Conservation (phyloP, 2,113 vertebrate species). For the Trichechus manatus region DNA sequence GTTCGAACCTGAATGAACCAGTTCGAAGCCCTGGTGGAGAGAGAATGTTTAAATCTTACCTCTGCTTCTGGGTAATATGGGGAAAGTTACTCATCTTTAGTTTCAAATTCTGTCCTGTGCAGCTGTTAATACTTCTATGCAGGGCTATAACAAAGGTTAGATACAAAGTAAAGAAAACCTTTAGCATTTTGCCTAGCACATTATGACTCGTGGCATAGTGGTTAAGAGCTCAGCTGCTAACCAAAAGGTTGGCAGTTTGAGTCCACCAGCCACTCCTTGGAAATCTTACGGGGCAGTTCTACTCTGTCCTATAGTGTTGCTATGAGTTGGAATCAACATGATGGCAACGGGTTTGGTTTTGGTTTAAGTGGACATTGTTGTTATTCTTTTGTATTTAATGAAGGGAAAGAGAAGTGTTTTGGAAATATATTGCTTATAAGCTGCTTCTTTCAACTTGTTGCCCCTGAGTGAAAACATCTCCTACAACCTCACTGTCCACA, state of each 20-base stretch:
- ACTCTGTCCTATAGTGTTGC: no score
- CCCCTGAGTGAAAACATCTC: not conserved
- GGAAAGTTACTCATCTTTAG: not conserved
- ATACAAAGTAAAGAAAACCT: not conserved
- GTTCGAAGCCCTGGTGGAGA: not conserved
- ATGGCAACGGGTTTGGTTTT: no score
- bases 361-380: not conserved
- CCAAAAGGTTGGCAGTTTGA: no score
- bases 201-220: no score
- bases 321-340: no score
- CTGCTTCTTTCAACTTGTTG: not conserved
- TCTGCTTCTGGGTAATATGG: not conserved
- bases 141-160: not conserved
- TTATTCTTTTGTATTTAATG: not conserved
- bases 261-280: no score
- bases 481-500: not conserved
- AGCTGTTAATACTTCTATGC: no score
- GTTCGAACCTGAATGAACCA: no score
- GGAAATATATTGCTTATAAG: not conserved
- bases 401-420: not conserved
- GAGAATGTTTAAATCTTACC: not conserved
- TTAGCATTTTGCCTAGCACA: not conserved
- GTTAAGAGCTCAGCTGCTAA: no score
- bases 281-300: no score
- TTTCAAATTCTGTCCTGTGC: not conserved